Evolutionary conservation across 2,113 vertebrate species (phyloP).

Genomic region (Oreochromis niloticus): DNA sequence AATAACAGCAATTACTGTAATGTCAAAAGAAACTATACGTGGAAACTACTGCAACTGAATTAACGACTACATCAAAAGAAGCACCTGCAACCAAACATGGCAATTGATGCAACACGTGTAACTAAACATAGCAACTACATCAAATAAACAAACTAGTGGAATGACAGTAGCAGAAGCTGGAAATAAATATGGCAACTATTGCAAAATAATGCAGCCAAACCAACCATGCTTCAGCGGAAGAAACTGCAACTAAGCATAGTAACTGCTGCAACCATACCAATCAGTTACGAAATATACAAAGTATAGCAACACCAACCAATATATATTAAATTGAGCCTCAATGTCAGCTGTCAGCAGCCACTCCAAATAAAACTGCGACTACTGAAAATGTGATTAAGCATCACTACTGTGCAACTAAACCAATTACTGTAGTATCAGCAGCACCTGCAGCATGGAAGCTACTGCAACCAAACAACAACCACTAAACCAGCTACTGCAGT

Average conservation of each 20-base stretch:
- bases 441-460: not conserved
- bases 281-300: not conserved
- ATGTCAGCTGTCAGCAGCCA: not conserved
- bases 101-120: not conserved
- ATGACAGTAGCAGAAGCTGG: not conserved
- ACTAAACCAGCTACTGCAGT: not conserved
- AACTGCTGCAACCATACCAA: not conserved
- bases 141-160: not conserved
- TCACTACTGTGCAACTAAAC: not conserved
- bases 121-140: not conserved
- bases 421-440: not conserved
- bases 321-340: not conserved
- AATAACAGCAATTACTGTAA: not conserved
- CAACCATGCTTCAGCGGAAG: fast-evolving
- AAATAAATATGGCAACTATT: not conserved
- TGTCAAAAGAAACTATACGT: not conserved
- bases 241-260: not conserved
- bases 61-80: not conserved
- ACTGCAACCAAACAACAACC: not conserved
- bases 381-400: not conserved
- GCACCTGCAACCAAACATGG: not conserved
- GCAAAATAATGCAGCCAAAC: not conserved
- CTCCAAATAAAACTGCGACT: not conserved
- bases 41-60: not conserved
- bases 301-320: not conserved